Evolutionary conservation across 1,140 invertebrate genomes (phyloP), one percentile per base, ranked within the genome.

Genomic region (Plutomurus gul): DNA sequence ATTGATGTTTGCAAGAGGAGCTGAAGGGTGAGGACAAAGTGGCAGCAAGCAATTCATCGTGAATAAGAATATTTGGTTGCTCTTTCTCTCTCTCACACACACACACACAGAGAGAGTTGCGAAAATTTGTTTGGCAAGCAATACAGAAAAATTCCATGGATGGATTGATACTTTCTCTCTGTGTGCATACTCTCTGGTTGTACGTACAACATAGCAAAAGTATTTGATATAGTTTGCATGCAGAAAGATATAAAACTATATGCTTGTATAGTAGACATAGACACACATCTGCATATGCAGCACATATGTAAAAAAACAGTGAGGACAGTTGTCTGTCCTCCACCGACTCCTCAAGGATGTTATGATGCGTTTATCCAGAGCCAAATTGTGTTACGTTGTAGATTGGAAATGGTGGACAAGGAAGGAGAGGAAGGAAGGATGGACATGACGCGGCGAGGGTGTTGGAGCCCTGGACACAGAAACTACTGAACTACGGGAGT

Each of bases 391-490:
- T n/a, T n/a, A n/a, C n/a, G n/a, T n/a, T n/a, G n/a, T n/a, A 51
- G n/a, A 51, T 18, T 22, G 22, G 22, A 51, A 39, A 37, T 18
- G 37, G 3, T 22, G 18, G 20, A 65, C 30, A 27, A 60, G 25
- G 27, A 60, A 36, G 22, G 6, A 25, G 16, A 27, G 25, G 25
- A 39, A n/a, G 10, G 6, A 25, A 40, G 7, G 30, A 33, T 20
- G 37, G 30, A 37, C 16, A 33, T 40, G 7, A 20, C 18, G 16
- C 11, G 16, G 25, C 13, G 33, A 37, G n/a, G n/a, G 18, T 36
- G 22, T 37, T 37, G 16, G 85, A 79, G 83, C 84, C 77, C 83
- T 83, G 83, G 60, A 43, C 10, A 43, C n/a, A 2, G 5, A 10
- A 25, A 25, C 7, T 22, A 6, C 20, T 22, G 25, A 25, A 22